Conservation (phyloP, 2,888 invertebrate species). For the Prenolepis imparis region DNA sequence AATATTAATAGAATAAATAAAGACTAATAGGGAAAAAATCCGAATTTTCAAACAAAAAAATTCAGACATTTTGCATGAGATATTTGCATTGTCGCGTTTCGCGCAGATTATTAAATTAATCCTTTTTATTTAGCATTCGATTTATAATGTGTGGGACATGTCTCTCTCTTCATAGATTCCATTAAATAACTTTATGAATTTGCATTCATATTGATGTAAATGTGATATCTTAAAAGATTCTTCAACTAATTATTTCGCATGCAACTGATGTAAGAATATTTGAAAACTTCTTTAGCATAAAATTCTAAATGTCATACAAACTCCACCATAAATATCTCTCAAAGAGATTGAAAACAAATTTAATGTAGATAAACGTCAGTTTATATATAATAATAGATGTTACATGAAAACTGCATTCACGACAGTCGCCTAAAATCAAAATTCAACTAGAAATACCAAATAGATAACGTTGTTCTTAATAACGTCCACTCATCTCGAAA, state of each 20-base stretch:
- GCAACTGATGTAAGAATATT: not conserved
- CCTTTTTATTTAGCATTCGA: not conserved
- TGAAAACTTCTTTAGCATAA: not conserved
- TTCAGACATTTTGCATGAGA: conserved; percentile 15
- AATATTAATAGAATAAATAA: not conserved
- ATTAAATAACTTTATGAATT: conserved; percentile 8
- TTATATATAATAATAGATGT: not conserved
- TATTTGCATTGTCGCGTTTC: no score
- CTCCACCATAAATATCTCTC: not conserved
- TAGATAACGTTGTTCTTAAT: not conserved
- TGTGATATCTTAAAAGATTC: not conserved
- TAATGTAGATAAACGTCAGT: not conserved
- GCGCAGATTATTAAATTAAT: not conserved
- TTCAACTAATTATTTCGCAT: not conserved
- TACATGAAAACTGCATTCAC: conserved; percentile 5
- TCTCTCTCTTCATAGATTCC: not conserved
- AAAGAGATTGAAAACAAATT: not conserved
- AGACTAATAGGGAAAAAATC: not conserved
- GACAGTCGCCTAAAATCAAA: not conserved
- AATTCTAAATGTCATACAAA: not conserved
- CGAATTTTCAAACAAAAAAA: not conserved
- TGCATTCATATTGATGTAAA: not conserved
- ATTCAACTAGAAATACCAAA: not conserved
- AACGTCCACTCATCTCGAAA: not conserved
- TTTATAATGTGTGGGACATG: not conserved